Evolutionary conservation across 2,888 invertebrate species (phyloP), one percentile per base, ranked within the genome.

Genomic region (Drosophila robusta): DNA sequence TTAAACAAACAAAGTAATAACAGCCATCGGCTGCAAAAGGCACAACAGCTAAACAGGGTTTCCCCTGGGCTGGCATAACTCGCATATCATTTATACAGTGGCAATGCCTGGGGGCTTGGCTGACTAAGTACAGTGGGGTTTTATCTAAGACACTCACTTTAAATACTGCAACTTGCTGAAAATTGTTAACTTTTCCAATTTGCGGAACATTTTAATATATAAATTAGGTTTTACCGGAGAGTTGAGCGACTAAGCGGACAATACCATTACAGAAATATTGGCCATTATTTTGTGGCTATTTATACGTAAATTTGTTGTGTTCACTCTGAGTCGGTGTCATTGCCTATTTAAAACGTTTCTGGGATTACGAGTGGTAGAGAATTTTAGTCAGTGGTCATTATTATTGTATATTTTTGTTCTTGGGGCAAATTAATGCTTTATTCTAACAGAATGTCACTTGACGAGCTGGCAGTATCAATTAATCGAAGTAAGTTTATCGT

Each of bases 1-100:
- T 75, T 72, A 67, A 66, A 50, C 70, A 66, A 75, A 58, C 68
- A 65, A 68, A 71, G 70, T 60, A 70, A 74, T 68, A 78, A 70
- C 67, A 62, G 64, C 63, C 56, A 62, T 54, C 62, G 51, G 38
- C 54, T 55, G 61, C 41, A 39, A 51, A 55, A 41, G 32, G 45
- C 49, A 39, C 16, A 50, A 32, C 49, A 36, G 32, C 42, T 34
- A 55, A 41, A 42, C 58, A 45, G 49, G 52, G 36, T 11, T 65
- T 22, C 26, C 61, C 65, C 34, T 58, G 39, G 45, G 62, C 63
- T 32, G 34, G 34, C 50, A 32, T 32, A 51, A 39, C 63, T 55
- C 42, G 12, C 63, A 69, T 69, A 69, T 73, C 73, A 73, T 75
- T 73, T 69, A 63, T 55, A 50, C 41, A 49, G n/a, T 1, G 45